Evolutionary conservation across 2,888 invertebrate genomes (phyloP), one percentile per base, ranked within the genome.

Genomic region (Ectemnius lituratus): DNA sequence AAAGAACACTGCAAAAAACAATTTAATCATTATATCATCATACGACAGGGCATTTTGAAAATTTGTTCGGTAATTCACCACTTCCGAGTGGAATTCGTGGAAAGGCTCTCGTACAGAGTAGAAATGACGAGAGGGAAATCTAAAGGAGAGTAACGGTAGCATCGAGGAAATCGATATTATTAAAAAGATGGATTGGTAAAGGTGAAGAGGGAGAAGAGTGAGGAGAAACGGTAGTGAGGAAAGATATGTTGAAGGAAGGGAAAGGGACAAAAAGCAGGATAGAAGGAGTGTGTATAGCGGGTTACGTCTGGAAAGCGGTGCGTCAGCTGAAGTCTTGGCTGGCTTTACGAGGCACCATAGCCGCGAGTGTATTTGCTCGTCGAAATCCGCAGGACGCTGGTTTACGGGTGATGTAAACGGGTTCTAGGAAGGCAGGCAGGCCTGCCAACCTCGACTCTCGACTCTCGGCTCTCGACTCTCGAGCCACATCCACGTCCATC

Each of bases 391-490:
- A 68, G 80, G 81, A 76, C 74, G 75, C 70, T 81, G 83, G 81
- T 87, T 86, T 86, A 85, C 84, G 85, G 81, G 81, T 82, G 83
- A 83, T 84, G 84, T 79, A 84, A 86, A 84, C 79, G 83, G 82
- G 72, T 64, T 78, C 67, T 46, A 74, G 68, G 59, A 65, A 11
- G 37, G 73, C 62, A 11, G 37, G 73, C 62, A 63, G 64, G 67
- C 28, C 78, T 52, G 52, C 5, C 16, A 37, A 13, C 52, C 52
- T 14, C n/a, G 52, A 14, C n/a, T 11, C 52, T 52, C 52, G 52
- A 16, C 52, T 14, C 52, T 14, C 5, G 75, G 62, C 69, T 62
- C 45, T 65, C 60, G 57, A 66, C 66, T 57, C 66, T 57, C 74
- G 61, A 68, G 56, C 62, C 70, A 23, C 2, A 2, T 23, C 3